Evolutionary conservation across 2,113 vertebrate genomes (phyloP).

Genomic region (Gallinago paraguaiae): DNA sequence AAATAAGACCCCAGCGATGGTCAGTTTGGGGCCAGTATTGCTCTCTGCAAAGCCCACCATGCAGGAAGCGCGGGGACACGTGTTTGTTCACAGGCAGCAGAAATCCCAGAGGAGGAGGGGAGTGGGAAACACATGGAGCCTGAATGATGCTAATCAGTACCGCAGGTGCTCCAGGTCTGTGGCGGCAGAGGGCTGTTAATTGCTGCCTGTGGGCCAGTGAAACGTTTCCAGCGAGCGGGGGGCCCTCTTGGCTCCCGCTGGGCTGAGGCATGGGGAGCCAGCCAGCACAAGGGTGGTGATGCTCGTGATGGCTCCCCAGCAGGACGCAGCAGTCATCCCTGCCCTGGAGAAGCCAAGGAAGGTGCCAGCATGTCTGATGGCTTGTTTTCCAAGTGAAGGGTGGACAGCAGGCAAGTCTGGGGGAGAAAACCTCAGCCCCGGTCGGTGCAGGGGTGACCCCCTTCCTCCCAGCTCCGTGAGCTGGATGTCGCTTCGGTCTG

Average conservation of each 20-base stretch:
- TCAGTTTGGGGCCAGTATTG: not conserved
- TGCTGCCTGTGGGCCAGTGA: conserved; percentile 47
- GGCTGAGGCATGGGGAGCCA: rapidly evolving
- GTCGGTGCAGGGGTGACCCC: not conserved
- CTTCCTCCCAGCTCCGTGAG: not conserved
- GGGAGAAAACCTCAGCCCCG: not conserved
- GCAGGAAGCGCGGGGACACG: conserved; percentile 15
- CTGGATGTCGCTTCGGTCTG: not conserved
- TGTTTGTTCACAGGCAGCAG: conserved; percentile 52
- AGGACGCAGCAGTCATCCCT: not conserved
- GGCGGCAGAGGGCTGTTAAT: conserved; percentile 44
- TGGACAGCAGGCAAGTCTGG: not conserved
- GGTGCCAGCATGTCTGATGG: not conserved
- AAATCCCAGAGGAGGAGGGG: conserved; percentile 49
- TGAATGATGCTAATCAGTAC: conserved; percentile 67
- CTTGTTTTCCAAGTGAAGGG: rapidly evolving
- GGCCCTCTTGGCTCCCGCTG: not conserved
- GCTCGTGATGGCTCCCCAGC: not conserved
- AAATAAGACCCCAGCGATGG: not conserved
- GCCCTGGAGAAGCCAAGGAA: not conserved
- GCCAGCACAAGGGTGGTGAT: not conserved
- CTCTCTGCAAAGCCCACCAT: not conserved
- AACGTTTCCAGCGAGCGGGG: not conserved
- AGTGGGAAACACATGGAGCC: conserved; percentile 64
- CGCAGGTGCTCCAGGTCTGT: conserved; percentile 38